phyloP scores from a whole-genome alignment of 2,888 invertebrate genomes.

The Drosophila meridiana region DNA sequence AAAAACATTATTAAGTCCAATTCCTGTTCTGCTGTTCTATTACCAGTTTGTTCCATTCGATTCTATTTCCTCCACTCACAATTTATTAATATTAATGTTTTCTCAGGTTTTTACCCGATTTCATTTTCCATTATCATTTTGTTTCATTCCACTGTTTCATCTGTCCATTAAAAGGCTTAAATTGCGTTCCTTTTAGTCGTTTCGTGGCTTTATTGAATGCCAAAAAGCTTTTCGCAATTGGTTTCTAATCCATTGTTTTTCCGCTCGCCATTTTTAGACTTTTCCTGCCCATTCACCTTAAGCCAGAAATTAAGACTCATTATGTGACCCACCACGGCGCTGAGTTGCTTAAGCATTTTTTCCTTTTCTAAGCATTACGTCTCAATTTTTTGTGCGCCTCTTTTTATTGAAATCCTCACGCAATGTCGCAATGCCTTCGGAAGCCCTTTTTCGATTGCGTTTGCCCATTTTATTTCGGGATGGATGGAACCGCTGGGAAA shows the following conservation, averaged over 20 bases:
- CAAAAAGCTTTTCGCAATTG: constrained; percentile 3
- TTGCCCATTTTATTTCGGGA: constrained; percentile 24
- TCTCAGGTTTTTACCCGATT: not conserved
- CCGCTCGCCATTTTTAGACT: not conserved
- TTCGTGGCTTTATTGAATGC: not conserved
- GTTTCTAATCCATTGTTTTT: constrained; percentile 23
- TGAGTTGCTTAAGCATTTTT: constrained; percentile 9
- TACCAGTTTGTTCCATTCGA: not conserved
- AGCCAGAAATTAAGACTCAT: constrained; percentile 52
- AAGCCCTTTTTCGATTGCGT: constrained; percentile 62
- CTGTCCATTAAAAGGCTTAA: not conserved
- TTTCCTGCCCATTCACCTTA: constrained; percentile 20
- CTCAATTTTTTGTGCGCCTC: constrained; percentile 47
- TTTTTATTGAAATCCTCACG: constrained; percentile 68
- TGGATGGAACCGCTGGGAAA: constrained; percentile 6
- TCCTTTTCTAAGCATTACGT: constrained; percentile 37
- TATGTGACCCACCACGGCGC: constrained; percentile 24
- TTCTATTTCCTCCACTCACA: not conserved
- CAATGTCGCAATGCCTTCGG: constrained; percentile 34
- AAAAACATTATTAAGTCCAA: not conserved
- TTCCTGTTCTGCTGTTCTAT: not conserved
- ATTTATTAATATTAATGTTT: not conserved
- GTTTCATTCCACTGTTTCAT: not conserved
- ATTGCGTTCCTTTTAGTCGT: not conserved
- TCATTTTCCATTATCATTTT: not conserved